Conservation (phyloP, 2,113 vertebrate species). For the Empidonax alnorum region DNA sequence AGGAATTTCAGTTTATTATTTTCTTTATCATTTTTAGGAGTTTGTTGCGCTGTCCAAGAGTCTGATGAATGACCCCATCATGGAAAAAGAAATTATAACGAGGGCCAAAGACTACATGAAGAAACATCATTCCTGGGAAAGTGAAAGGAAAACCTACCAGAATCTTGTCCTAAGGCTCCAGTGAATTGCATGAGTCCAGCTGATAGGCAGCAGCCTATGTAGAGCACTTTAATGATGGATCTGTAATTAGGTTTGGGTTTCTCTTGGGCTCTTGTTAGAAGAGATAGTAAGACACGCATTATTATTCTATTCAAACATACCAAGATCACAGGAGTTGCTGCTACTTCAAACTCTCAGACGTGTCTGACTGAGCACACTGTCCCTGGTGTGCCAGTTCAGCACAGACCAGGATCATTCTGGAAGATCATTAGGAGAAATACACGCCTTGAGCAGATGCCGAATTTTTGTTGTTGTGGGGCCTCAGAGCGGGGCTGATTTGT, state of each 20-base stretch:
- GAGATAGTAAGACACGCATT: background rate
- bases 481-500: background rate
- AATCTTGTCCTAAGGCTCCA: slow-evolving; percentile 77
- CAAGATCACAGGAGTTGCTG: background rate
- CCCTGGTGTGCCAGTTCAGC: background rate
- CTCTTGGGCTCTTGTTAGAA: background rate
- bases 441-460: background rate
- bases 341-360: background rate
- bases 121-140: slow-evolving; percentile 76
- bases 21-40: slow-evolving; percentile 77
- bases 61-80: slow-evolving; percentile 76
- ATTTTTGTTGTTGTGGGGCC: background rate
- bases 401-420: background rate
- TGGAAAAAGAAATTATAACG: slow-evolving; percentile 75
- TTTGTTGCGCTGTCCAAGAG: slow-evolving; percentile 85
- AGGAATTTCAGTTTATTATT: background rate
- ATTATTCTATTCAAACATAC: background rate
- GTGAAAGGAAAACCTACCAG: slow-evolving; percentile 85
- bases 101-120: slow-evolving; percentile 82
- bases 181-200: background rate
- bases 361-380: background rate
- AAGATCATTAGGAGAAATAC: background rate
- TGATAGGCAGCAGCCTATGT: background rate
- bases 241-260: background rate
- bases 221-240: background rate